Evolutionary conservation across 2,888 invertebrate species (phyloP), one percentile per base, ranked within the genome.

Genomic region (Leucophora obtusa): DNA sequence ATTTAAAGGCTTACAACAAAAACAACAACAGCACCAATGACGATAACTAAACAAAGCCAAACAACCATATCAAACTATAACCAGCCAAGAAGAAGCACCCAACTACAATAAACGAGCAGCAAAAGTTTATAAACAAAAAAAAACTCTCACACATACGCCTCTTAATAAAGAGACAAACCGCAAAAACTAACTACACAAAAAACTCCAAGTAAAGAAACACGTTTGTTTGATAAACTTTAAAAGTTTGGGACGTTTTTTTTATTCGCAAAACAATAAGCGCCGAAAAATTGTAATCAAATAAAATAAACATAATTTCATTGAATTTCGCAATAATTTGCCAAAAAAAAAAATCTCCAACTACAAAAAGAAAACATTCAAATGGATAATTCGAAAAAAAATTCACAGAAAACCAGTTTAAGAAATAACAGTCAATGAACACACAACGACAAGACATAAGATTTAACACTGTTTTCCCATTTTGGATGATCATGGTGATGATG

Each of bases 251-350:
- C 2, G 1, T 56, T 56, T 54, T 54, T 24, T 9, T 65, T 33
- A n/a, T 56, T 11, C 7, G 14, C 28, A 28, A 54, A 53, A 60
- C 53, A 59, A 75, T 82, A 77, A 84, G 83, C 82, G 82, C 84
- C 82, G 80, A 65, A 75, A 65, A 58, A 78, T 62, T 82, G 58
- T 59, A 68, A 70, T 63, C 68, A 83, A 74, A 66, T 63, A 79
- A 70, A 71, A 53, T 47, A 73, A 82, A 69, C 58, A 70, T 76
- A 70, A 72, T 82, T 82, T 83, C 58, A 82, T 79, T 70, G 75
- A 71, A 83, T 85, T 85, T 84, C 71, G 85, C 85, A 83, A 82
- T 79, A 72, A 79, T 65, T 82, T 82, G 66, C 33, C 58, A 70
- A 79, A 59, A 65, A 59, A 51, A 75, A 82, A 54, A 73, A 63